Evolutionary conservation across 2,797 vertebrate species (phyloP).

Genomic region (Heliangelus exortis): DNA sequence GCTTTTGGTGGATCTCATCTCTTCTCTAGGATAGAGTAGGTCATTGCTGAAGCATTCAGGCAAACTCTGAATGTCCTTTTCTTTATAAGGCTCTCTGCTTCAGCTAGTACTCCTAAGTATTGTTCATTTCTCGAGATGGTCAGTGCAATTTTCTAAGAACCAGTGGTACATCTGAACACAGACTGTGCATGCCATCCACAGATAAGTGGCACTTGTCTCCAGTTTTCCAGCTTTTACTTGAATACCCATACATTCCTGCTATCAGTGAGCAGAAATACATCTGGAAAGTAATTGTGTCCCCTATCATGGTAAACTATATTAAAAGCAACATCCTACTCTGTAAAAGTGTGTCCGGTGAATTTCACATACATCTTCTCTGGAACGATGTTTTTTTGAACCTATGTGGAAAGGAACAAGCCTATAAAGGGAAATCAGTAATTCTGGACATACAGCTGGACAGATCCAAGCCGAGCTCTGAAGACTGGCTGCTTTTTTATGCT

Average conservation of each 20-base stretch:
- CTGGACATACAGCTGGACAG: neutral
- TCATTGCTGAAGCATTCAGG: neutral
- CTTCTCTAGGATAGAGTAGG: neutral
- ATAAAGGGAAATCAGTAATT: neutral
- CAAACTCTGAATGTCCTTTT: rapidly evolving
- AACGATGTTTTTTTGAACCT: neutral
- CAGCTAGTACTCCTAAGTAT: neutral
- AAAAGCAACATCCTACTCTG: neutral
- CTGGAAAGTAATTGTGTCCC: neutral
- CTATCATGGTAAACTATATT: neutral
- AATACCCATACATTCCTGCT: neutral
- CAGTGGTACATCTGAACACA: neutral
- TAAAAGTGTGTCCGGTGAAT: neutral
- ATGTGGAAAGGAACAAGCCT: neutral
- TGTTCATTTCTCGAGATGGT: neutral
- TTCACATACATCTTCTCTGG: neutral
- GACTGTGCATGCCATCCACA: neutral
- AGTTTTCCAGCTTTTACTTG: neutral
- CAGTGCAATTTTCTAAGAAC: neutral
- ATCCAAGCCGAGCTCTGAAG: neutral
- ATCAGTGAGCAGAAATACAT: neutral
- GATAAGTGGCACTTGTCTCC: neutral
- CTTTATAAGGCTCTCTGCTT: rapidly evolving
- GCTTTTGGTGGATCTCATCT: neutral
- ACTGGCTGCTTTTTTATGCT: neutral